phyloP scores from a whole-genome alignment of 1,140 invertebrate species.

The Drosophila chauvacae region DNA sequence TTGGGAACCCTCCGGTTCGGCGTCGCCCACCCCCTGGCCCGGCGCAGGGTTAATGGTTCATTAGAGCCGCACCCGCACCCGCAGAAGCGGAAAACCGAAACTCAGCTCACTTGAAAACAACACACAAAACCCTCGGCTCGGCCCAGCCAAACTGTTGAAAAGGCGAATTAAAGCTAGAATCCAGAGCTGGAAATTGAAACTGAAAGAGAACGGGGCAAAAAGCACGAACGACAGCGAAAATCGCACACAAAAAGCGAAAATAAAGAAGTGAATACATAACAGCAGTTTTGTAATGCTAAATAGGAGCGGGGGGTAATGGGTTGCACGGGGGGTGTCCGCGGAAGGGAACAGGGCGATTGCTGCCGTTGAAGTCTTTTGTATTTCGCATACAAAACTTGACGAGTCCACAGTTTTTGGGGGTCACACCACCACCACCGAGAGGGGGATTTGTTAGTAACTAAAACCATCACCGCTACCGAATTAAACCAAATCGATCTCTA shows the following conservation, averaged over 20 bases:
- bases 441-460: conserved; percentile 36
- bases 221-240: conserved; percentile 79
- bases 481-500: conserved; percentile 9
- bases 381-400: conserved; percentile 40
- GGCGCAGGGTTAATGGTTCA: conserved; percentile 35
- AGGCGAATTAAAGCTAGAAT: conserved; percentile 76
- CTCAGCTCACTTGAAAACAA: conserved; percentile 44
- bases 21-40: conserved; percentile 10
- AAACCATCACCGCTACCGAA: conserved; percentile 25
- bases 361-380: conserved; percentile 77
- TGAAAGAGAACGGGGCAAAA: conserved; percentile 76
- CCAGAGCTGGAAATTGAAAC: conserved; percentile 69
- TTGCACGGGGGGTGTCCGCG: conserved; percentile 1
- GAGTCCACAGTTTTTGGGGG: conserved; percentile 19
- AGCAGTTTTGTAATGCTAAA: conserved; percentile 81
- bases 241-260: conserved; percentile 59
- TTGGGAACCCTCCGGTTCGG: conserved; percentile 33
- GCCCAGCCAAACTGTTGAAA: conserved; percentile 67
- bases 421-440: background rate
- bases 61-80: conserved; percentile 63
- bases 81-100: conserved; percentile 49
- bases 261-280: conserved; percentile 65
- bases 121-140: conserved; percentile 57
- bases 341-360: conserved; percentile 15
- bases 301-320: conserved; percentile 34